Evolutionary conservation across 2,888 invertebrate species (phyloP), one percentile per base, ranked within the genome.

Genomic region (Anagyrus pseudococci): DNA sequence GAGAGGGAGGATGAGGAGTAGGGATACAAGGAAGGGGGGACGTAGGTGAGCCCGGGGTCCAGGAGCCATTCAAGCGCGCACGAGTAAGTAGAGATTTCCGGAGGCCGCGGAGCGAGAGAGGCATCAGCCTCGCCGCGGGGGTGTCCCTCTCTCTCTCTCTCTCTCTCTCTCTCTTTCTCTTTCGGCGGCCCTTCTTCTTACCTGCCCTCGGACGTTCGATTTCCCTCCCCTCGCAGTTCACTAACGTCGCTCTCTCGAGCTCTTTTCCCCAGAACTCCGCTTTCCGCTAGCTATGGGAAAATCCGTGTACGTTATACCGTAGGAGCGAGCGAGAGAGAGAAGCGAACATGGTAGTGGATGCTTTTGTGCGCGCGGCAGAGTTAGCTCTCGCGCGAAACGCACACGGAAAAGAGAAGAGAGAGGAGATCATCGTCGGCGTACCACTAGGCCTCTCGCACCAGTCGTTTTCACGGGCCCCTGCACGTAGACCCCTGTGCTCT

Each of bases 1-100:
- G 23, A 58, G 23, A 48, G 25, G 33, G 23, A 54, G 17, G 41
- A 25, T 47, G 19, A 43, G 33, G 47, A 23, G 49, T 26, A 41
- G 33, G 40, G 17, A 15, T 7, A 4, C 4, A 15, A n/a, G 17
- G n/a, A 41, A 41, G 40, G 15, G 40, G 4, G n/a, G n/a, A n/a
- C n/a, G n/a, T n/a, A n/a, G n/a, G n/a, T n/a, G 40, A 41, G 40
- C 13, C 1, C 40, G 15, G 13, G 40, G 40, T 41, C 40, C 67
- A 64, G 65, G 67, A 71, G 68, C 72, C 74, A 79, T 79, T 79
- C 71, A 77, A 69, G 70, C 75, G 73, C 71, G 72, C 19, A 15
- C 69, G 72, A 74, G 78, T 79, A 79, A 79, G 79, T 75, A 77
- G 78, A 78, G 76, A 80, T 78, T 79, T 78, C 78, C 79, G 79